Conservation (phyloP, 1,140 invertebrate species). For the Pogonus chalceus region DNA sequence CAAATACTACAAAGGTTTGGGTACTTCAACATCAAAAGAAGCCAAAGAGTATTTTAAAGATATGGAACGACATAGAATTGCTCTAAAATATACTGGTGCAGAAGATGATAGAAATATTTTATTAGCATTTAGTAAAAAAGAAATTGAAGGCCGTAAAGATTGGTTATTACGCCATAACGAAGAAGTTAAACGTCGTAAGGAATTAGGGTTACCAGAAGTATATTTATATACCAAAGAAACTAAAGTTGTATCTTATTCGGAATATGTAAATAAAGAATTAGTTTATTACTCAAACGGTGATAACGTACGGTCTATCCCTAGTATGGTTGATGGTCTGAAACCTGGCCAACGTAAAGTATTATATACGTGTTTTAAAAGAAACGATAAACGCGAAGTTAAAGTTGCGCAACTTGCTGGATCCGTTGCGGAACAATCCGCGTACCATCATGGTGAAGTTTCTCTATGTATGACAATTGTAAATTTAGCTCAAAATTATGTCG, state of each 20-base stretch:
- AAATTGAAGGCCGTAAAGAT: constrained; percentile 55
- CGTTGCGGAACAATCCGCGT: constrained; percentile 58
- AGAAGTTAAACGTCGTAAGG: constrained; percentile 43
- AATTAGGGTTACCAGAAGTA: constrained; percentile 47
- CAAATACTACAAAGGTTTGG: constrained; percentile 81
- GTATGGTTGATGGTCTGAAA: constrained; percentile 54
- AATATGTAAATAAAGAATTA: constrained; percentile 62
- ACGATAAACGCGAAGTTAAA: constrained; percentile 58
- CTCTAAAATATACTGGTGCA: constrained; percentile 75
- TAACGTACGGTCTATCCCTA: constrained; percentile 59
- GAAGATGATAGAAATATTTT: constrained; percentile 89
- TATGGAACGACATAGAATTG: constrained; percentile 87
- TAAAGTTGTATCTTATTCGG: constrained; percentile 45
- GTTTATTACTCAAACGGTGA: constrained; percentile 60
- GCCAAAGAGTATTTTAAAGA: constrained; percentile 98
- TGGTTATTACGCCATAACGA: constrained; percentile 63
- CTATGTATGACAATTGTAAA: constrained; percentile 61
- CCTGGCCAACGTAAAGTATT: constrained; percentile 57
- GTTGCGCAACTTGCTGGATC: constrained; percentile 64
- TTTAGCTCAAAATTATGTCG: constrained; percentile 63
- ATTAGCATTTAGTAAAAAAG: constrained; percentile 90
- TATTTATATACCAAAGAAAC: constrained; percentile 55
- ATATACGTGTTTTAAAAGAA: constrained; percentile 60
- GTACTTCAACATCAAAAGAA: constrained; percentile 96
- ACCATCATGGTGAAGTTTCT: constrained; percentile 62